phyloP scores from a whole-genome alignment of 2,113 vertebrate species.

The Vulpes lagopus region DNA sequence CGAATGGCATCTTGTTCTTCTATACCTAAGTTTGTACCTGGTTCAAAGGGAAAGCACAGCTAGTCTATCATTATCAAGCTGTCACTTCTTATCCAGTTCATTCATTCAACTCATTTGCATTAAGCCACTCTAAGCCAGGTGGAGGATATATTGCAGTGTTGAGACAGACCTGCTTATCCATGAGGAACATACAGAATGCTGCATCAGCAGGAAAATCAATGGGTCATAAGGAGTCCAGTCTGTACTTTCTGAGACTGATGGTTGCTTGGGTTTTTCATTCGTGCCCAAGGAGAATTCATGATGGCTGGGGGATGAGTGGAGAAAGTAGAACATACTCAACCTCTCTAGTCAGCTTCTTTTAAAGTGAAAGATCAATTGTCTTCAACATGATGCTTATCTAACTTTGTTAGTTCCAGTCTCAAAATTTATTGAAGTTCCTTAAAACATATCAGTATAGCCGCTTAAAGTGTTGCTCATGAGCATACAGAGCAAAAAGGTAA shows the following conservation, averaged over 20 bases:
- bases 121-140: not conserved
- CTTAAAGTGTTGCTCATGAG: not conserved
- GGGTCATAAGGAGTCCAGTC: not conserved
- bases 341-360: slow-evolving; percentile 31
- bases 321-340: not conserved
- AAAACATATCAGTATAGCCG: not conserved
- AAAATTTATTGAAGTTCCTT: slow-evolving; percentile 6
- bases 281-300: not conserved
- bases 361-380: not conserved
- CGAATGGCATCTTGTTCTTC: too few relatives aligned
- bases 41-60: not conserved
- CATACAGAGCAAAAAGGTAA: not conserved
- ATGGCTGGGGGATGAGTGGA: not conserved
- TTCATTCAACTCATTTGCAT: not conserved
- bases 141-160: not conserved
- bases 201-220: not conserved
- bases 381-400: not conserved
- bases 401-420: not conserved
- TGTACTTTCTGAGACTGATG: not conserved
- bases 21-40: not conserved
- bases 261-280: not conserved
- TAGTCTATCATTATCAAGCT: not conserved
- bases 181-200: not conserved
- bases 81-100: not conserved
- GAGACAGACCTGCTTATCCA: not conserved